Conservation (phyloP, 2,797 vertebrate species). For the Tokudaia tokunoshimensis region DNA sequence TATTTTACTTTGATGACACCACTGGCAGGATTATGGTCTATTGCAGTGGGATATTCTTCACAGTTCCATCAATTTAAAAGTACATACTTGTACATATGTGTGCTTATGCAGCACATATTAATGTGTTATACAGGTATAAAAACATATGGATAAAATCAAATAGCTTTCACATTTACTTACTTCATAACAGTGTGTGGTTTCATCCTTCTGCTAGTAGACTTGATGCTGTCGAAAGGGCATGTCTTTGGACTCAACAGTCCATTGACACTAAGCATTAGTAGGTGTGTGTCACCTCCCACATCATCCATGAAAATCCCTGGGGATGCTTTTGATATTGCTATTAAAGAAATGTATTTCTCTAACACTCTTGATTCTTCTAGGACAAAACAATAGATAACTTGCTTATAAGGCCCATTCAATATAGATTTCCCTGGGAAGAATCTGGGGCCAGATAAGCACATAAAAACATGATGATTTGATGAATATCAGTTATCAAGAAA, state of each 20-base stretch:
- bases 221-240: not conserved
- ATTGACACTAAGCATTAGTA: not conserved
- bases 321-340: not conserved
- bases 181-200: not conserved
- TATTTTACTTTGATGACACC: slow-evolving; percentile 53
- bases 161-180: not conserved
- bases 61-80: not conserved
- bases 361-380: not conserved
- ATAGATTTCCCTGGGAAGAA: not conserved
- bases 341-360: not conserved
- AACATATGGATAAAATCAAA: not conserved
- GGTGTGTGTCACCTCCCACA: not conserved
- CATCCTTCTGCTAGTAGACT: not conserved
- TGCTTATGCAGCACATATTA: not conserved
- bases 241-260: not conserved
- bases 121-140: not conserved
- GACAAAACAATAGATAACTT: not conserved
- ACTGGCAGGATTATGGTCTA: not conserved
- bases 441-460: not conserved
- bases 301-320: not conserved
- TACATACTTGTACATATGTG: too few species aligned
- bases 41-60: not conserved
- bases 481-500: not conserved
- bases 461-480: not conserved
- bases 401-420: not conserved